Evolutionary conservation across 2,888 invertebrate species (phyloP).

Genomic region (Ernsta delagoae): DNA sequence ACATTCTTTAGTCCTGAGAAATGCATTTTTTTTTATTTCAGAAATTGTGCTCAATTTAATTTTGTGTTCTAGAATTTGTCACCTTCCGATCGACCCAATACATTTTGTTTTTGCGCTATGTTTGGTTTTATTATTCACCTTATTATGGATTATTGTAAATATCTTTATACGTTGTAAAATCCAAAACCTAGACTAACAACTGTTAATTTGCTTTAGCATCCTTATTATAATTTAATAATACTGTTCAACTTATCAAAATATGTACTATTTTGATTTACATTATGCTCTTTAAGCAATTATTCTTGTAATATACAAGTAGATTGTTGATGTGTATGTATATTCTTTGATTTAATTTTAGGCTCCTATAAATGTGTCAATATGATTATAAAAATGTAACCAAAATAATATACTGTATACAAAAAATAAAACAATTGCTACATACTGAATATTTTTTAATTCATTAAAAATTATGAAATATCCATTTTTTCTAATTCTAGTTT

Average conservation of each 20-base stretch:
- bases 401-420: conserved; percentile 81
- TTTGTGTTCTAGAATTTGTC: no score
- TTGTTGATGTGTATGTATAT: conserved; percentile 77
- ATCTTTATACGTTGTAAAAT: background rate
- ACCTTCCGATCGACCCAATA: no score
- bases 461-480: conserved; percentile 38
- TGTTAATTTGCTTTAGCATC: no score
- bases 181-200: background rate
- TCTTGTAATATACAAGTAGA: conserved; percentile 70
- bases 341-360: conserved; percentile 79
- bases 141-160: conserved; percentile 2
- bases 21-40: no score
- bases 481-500: conserved; percentile 33
- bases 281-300: conserved; percentile 42
- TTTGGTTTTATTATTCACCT: background rate
- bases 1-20: no score
- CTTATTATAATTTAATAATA: no score
- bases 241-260: background rate
- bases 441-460: conserved; percentile 34
- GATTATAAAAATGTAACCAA: conserved; percentile 76
- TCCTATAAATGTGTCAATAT: conserved; percentile 78
- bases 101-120: background rate
- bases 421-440: conserved; percentile 76
- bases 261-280: background rate
- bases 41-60: no score